Evolutionary conservation across 2,113 vertebrate species (phyloP).

Genomic region (Todiramphus saurophagus): DNA sequence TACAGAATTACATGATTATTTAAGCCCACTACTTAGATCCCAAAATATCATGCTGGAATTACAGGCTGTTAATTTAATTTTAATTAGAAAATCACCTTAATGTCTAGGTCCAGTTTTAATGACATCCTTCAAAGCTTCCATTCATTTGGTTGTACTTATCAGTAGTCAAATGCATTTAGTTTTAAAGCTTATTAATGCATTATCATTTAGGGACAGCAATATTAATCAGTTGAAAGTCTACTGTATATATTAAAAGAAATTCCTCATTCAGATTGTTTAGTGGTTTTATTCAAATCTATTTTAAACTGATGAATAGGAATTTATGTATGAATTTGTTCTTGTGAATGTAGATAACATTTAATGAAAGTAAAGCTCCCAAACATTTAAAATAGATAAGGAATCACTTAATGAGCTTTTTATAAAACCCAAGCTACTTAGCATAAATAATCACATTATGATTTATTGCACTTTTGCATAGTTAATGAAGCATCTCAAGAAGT

Average conservation of each 20-base stretch:
- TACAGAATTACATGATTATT: neutral
- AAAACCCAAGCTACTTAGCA: slow-evolving; percentile 37
- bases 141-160: neutral
- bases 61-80: neutral
- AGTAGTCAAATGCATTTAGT: neutral
- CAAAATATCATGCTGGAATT: neutral
- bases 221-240: slow-evolving; percentile 8
- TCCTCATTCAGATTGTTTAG: neutral
- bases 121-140: neutral
- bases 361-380: slow-evolving; percentile 18
- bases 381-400: slow-evolving; percentile 40
- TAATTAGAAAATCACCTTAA: slow-evolving; percentile 13
- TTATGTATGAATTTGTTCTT: slow-evolving; percentile 30
- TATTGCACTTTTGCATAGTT: neutral
- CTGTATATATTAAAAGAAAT: neutral
- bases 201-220: neutral
- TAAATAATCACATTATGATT: slow-evolving; percentile 45
- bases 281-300: slow-evolving; percentile 26
- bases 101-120: neutral
- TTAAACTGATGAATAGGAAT: slow-evolving; percentile 40
- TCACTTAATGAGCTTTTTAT: slow-evolving; percentile 19
- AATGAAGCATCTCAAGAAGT: slow-evolving; percentile 1
- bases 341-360: slow-evolving; percentile 30
- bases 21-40: neutral
- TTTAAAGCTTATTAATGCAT: neutral